Percentiles rank a stretch among this genome's conserved stretches.
These are phyloP conservation scores for Meloe dianella DNA, from an alignment of 2,888 invertebrate species.

Conservation along the genomic window DNA sequence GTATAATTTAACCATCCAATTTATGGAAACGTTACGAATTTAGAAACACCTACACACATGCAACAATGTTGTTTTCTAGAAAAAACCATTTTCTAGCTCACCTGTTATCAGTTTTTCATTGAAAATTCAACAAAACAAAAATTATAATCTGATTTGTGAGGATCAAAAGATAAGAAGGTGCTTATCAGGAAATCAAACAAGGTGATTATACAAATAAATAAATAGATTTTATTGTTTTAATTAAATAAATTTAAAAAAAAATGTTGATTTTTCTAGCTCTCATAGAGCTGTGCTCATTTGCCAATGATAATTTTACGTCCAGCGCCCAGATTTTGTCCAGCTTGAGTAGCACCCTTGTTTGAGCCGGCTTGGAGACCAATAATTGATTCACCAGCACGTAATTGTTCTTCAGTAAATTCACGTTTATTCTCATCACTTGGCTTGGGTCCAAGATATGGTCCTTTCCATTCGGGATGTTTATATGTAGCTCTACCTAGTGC, in stretches of 20 bases:
- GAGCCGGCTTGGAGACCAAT: slow-evolving; percentile 95
- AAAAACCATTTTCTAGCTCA: slow-evolving; percentile 13
- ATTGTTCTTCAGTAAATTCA: slow-evolving; percentile 90
- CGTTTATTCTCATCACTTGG: slow-evolving; percentile 93
- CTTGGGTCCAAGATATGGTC: slow-evolving; percentile 92
- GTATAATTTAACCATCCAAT: slow-evolving; percentile 14
- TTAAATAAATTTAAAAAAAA: slow-evolving; percentile 39
- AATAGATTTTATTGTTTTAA: slow-evolving; percentile 36
- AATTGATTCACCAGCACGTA: slow-evolving; percentile 86
- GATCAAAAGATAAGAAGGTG: not conserved
- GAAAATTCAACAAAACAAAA: not conserved
- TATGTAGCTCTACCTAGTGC: slow-evolving; percentile 73
- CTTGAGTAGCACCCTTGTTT: slow-evolving; percentile 95
- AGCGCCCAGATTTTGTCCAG: slow-evolving; percentile 89
- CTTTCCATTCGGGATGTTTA: slow-evolving; percentile 59
- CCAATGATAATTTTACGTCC: slow-evolving; percentile 89
- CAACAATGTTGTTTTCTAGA: not conserved
- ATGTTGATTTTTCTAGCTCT: slow-evolving; percentile 12
- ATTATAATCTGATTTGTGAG: no score
- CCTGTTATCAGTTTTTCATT: slow-evolving; percentile 5
- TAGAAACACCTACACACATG: slow-evolving; percentile 24
- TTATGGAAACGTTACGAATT: slow-evolving; percentile 27
- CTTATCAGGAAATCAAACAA: slow-evolving; percentile 7
- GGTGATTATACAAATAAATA: slow-evolving; percentile 26
- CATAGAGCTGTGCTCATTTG: slow-evolving; percentile 67